Evolutionary conservation across 2,888 invertebrate species (phyloP), one percentile per base, ranked within the genome.

Genomic region (Lomographa bimaculata): DNA sequence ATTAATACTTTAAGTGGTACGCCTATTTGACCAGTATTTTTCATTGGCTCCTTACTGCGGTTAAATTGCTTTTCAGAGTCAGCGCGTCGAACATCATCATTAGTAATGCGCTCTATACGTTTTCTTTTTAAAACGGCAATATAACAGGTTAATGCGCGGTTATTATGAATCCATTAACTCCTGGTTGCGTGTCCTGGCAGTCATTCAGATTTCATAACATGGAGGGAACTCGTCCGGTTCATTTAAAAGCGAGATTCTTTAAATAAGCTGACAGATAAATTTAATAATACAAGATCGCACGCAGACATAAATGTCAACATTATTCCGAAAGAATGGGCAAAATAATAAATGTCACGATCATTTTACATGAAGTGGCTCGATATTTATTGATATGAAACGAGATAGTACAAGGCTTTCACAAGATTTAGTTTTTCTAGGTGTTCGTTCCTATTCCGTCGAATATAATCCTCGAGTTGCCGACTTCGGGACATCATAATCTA

Each of bases 201-300:
- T 40, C 26, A 43, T 56, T 41, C 34, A 45, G 36, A 48, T 52
- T 53, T 54, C 51, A 35, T 33, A 56, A 52, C 41, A 42, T 37
- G 21, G 3, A 9, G 7, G 16, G 20, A 24, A 19, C 42, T 36
- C 32, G 42, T 23, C 42, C 6, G 10, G 27, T 21, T 11, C 5
- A 34, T 25, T 25, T 34, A 19, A 42, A 41, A 11, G 16, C 16
- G 30, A 27, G 24, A 43, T 46, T 32, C 38, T 50, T 32, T 32
- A 25, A 10, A 20, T 50, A 49, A 48, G 47, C 39, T 17, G 50
- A 51, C 45, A 39, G 16, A 51, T 30, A 43, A 44, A 42, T 32
- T 35, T n/a, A n/a, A 45, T 24, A 46, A 54, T 43, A 50, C 49
- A 46, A 44, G 48, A 42, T 30, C 29, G 30, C 27, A 21, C 9